Evolutionary conservation across 2,113 vertebrate genomes (phyloP).

Genomic region (Ochotona princeps): DNA sequence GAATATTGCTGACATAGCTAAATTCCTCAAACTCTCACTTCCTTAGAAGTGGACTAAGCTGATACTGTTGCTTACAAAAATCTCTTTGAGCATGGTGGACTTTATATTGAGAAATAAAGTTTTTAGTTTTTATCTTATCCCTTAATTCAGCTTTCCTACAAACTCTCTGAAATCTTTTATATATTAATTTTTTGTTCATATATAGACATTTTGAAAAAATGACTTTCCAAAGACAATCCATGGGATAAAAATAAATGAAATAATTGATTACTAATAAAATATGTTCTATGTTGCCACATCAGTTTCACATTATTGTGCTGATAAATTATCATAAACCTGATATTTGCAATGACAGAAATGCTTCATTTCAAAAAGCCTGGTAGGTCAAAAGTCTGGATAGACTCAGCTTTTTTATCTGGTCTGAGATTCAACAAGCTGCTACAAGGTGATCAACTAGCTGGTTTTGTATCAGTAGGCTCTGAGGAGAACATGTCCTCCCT

Average conservation of each 20-base stretch:
- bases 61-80: no score
- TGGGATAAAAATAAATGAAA: neutral
- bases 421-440: neutral
- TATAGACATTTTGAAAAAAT: slow-evolving; percentile 47
- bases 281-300: neutral
- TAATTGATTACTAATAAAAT: neutral
- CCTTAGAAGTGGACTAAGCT: no score
- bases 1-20: no score
- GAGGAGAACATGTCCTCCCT: neutral
- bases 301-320: neutral
- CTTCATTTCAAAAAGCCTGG: neutral
- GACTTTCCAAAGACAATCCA: neutral
- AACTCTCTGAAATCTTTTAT: neutral
- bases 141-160: no score
- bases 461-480: neutral
- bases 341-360: neutral
- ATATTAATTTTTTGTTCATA: neutral
- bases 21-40: no score
- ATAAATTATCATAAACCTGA: neutral
- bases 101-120: no score
- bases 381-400: neutral
- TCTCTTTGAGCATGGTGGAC: no score
- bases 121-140: no score
- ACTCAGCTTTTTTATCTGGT: neutral
- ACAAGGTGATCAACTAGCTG: neutral